phyloP scores from a whole-genome alignment of 2,113 vertebrate genomes.

The Engystomops pustulosus region DNA sequence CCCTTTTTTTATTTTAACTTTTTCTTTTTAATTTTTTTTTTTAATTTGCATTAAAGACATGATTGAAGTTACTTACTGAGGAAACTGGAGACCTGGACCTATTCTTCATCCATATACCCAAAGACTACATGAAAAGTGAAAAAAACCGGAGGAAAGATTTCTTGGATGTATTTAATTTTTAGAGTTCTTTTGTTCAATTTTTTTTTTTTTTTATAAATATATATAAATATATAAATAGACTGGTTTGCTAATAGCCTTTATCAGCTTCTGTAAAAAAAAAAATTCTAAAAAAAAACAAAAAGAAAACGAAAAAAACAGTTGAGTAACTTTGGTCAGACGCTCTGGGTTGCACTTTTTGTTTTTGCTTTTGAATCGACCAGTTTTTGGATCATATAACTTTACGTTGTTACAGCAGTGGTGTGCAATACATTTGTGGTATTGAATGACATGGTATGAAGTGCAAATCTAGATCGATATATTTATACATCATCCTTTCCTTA shows the following conservation, averaged over 20 bases:
- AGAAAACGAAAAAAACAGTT: slow-evolving; percentile 58
- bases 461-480: slow-evolving; percentile 35
- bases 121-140: slow-evolving; percentile 50
- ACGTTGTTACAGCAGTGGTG: slow-evolving; percentile 62
- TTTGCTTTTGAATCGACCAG: slow-evolving; percentile 69
- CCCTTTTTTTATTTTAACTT: slow-evolving; percentile 54
- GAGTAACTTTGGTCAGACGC: slow-evolving; percentile 69
- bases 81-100: slow-evolving; percentile 61
- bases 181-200: not conserved
- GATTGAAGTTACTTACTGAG: slow-evolving; percentile 60
- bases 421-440: slow-evolving; percentile 65
- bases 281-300: slow-evolving; percentile 71
- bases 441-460: slow-evolving; percentile 60
- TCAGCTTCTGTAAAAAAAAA: slow-evolving; percentile 74
- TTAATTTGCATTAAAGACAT: slow-evolving; percentile 63
- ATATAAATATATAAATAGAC: slow-evolving; percentile 62
- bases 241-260: slow-evolving; percentile 76
- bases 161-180: not conserved
- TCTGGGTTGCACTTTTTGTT: slow-evolving; percentile 61
- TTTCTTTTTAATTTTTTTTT: slow-evolving; percentile 64
- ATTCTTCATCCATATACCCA: slow-evolving; percentile 59
- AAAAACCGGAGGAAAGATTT: not conserved
- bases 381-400: slow-evolving; percentile 65
- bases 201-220: slow-evolving; percentile 58
- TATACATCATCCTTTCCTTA: too few species aligned